phyloP scores from a whole-genome alignment of 30 jellyfish, hydroid and myxozoan genomes.

The Sanderia malayensis region DNA sequence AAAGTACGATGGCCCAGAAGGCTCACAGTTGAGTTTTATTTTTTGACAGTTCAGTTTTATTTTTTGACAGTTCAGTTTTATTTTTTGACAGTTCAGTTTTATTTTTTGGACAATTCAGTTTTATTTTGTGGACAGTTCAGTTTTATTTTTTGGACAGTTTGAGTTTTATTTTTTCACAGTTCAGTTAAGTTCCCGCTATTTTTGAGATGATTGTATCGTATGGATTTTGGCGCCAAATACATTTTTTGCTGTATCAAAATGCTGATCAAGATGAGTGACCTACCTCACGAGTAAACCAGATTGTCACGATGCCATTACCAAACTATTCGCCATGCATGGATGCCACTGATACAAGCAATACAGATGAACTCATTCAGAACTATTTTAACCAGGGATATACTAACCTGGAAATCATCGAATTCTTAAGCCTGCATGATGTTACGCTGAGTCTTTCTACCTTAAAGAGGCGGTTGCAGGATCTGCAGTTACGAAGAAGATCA shows the following conservation, averaged over 20 bases:
- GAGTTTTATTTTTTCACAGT: no score
- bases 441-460: conserved; percentile 32
- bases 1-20: conserved; percentile 30
- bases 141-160: no score
- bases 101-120: no score
- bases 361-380: conserved; percentile 8
- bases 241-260: no score
- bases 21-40: no score
- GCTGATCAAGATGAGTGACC: background rate
- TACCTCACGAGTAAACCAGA: conserved; percentile 4
- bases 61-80: no score
- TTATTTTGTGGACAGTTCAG: no score
- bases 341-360: background rate
- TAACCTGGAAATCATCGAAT: conserved; percentile 37
- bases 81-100: no score
- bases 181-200: no score
- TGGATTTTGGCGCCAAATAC: background rate
- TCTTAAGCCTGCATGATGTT: conserved; percentile 17
- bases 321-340: background rate
- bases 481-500: conserved; percentile 14
- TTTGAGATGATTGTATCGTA: no score
- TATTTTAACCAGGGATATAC: conserved; percentile 40
- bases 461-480: conserved; percentile 34
- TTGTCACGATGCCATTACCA: conserved; percentile 3
- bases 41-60: no score